Percentiles rank a stretch among this genome's conserved stretches.
Conservation (phyloP, 2,888 invertebrate species). For the Lysandra bellargus region DNA sequence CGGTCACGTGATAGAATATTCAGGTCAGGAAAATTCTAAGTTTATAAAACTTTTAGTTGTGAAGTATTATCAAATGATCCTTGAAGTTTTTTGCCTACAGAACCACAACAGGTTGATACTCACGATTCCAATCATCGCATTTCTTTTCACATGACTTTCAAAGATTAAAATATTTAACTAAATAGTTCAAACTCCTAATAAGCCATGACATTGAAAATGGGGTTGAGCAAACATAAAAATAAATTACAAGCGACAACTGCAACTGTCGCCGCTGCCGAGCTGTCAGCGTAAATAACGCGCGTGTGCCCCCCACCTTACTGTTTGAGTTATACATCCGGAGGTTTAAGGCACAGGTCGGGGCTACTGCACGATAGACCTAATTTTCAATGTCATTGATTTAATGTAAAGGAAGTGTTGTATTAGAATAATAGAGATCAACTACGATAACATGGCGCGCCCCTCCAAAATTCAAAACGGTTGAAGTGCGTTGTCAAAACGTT, state of each 20-base stretch:
- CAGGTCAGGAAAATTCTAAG: too few relatives aligned
- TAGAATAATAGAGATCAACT: not conserved
- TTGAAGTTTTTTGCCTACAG: too few relatives aligned
- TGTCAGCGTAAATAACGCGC: constrained; percentile 38
- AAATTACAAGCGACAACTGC: constrained; percentile 35
- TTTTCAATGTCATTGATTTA: not conserved
- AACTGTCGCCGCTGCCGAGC: constrained; percentile 36
- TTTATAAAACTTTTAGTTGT: too few relatives aligned
- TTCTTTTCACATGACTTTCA: too few relatives aligned
- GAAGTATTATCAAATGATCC: too few relatives aligned
- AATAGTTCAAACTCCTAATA: not conserved
- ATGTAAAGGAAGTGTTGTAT: not conserved
- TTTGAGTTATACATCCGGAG: constrained; percentile 17
- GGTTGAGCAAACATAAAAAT: constrained; percentile 28
- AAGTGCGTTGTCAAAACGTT: too few relatives aligned
- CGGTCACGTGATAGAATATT: too few relatives aligned
- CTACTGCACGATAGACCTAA: not conserved
- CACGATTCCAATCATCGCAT: too few relatives aligned
- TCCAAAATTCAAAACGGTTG: too few relatives aligned
- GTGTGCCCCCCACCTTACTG: constrained; percentile 28
- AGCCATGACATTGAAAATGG: constrained; percentile 2
- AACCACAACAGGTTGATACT: too few relatives aligned
- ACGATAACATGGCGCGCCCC: too few relatives aligned
- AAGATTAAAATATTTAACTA: not conserved
- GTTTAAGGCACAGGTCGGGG: not conserved